A percentile compares a stretch with the other conserved stretches of the same genome.
Conservation (phyloP, 2,113 vertebrate genomes). For the Illadopsis cleaveri region DNA sequence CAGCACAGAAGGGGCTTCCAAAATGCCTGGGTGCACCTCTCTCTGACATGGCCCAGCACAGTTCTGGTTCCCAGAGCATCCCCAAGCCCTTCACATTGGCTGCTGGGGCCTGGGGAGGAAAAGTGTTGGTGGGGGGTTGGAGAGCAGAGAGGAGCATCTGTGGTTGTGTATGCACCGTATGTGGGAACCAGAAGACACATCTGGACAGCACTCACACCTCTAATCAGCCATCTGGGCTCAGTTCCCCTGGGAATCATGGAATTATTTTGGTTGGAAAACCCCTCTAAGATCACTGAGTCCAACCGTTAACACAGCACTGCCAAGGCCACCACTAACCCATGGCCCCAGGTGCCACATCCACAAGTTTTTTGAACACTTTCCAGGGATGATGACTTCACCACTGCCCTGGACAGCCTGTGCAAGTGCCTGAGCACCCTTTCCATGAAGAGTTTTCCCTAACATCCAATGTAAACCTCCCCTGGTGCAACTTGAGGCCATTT, state of each 20-base stretch:
- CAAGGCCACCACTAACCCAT: not conserved
- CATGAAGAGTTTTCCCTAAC: not conserved
- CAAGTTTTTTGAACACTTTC: not conserved
- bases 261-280: not conserved
- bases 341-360: not conserved
- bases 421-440: not conserved
- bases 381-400: not conserved
- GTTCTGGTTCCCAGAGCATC: not conserved
- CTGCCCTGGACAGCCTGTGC: not conserved
- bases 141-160: not conserved
- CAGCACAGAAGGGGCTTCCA: not conserved
- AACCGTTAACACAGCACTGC: not conserved
- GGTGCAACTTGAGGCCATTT: not conserved
- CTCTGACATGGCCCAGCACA: not conserved
- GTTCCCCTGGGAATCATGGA: not conserved
- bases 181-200: not conserved
- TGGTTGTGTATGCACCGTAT: not conserved
- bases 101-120: not conserved
- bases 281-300: not conserved
- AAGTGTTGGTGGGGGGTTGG: not conserved
- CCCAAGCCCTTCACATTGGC: not conserved
- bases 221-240: not conserved
- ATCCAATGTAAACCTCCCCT: not conserved
- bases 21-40: not conserved
- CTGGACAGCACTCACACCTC: not conserved